Evolutionary conservation across 1,140 invertebrate genomes (phyloP).

Genomic region (Panagrolaimus sp.): DNA sequence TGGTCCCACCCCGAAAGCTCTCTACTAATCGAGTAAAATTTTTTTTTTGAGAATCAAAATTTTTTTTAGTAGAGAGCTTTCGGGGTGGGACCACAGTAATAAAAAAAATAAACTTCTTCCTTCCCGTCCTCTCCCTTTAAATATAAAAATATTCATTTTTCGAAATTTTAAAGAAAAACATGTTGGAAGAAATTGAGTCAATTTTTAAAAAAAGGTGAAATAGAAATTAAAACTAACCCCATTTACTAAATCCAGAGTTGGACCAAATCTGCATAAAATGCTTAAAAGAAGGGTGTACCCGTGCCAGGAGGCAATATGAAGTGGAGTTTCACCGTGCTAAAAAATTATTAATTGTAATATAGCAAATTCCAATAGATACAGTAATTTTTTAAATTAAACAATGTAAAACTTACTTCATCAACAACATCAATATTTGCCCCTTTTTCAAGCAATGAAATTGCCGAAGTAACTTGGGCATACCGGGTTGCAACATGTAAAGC

Average conservation of each 20-base stretch:
- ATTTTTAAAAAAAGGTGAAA: background rate
- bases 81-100: too few relatives aligned
- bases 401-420: slow-evolving; percentile 62
- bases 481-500: slow-evolving; percentile 65
- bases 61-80: too few relatives aligned
- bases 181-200: slow-evolving; percentile 2
- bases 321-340: slow-evolving; percentile 35
- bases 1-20: too few relatives aligned
- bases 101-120: too few relatives aligned
- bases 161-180: too few relatives aligned
- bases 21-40: too few relatives aligned
- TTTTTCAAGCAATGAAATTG: slow-evolving; percentile 61
- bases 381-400: slow-evolving; percentile 16
- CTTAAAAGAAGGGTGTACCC: slow-evolving; percentile 60
- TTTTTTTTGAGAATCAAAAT: too few relatives aligned
- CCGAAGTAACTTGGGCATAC: slow-evolving; percentile 64
- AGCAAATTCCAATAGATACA: too few relatives aligned
- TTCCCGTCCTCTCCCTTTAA: too few relatives aligned
- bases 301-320: slow-evolving; percentile 49
- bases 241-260: slow-evolving; percentile 61
- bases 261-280: slow-evolving; percentile 62
- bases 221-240: slow-evolving; percentile 50
- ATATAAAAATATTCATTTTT: slow-evolving; percentile 8
- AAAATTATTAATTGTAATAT: too few relatives aligned
- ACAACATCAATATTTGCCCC: slow-evolving; percentile 62